Evolutionary conservation across 2,797 vertebrate genomes (phyloP).

Genomic region (Leontopithecus rosalia): DNA sequence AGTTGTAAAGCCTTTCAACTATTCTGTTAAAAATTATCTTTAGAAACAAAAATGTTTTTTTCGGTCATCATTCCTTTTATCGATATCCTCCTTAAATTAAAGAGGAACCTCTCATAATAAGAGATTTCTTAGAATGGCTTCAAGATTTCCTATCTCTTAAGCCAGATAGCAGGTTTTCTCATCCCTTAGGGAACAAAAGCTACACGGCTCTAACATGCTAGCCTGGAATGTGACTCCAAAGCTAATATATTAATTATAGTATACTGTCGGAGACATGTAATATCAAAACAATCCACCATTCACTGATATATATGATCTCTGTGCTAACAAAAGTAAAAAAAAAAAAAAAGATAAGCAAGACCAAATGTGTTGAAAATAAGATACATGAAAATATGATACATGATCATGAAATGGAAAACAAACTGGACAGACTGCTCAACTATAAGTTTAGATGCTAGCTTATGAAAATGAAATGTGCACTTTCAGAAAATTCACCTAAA

Average conservation of each 20-base stretch:
- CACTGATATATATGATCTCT: not conserved
- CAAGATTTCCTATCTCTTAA: not conserved
- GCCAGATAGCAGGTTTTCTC: not conserved
- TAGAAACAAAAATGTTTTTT: conserved; percentile 23
- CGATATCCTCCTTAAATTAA: conserved; percentile 23
- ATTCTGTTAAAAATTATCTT: conserved; percentile 44
- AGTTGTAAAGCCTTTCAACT: conserved; percentile 1
- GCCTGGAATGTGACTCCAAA: not conserved
- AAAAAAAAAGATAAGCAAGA: conserved; percentile 53
- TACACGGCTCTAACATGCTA: not conserved
- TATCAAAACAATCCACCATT: conserved; percentile 19
- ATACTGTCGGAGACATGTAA: not conserved
- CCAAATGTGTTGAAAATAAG: conserved; percentile 28
- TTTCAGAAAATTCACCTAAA: conserved; percentile 36
- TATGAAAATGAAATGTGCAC: not conserved
- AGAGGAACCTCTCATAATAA: not conserved
- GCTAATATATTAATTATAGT: not conserved
- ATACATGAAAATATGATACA: not conserved
- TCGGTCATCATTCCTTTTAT: not conserved
- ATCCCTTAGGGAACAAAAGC: not conserved
- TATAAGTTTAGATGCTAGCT: not conserved
- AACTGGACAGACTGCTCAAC: conserved; percentile 27
- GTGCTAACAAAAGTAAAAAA: conserved; percentile 20
- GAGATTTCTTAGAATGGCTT: not conserved
- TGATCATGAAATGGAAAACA: conserved; percentile 65